Percentiles rank a stretch among this genome's conserved stretches.
Conservation (phyloP, 2,113 vertebrate species). For the Chlamydotis undulata region DNA sequence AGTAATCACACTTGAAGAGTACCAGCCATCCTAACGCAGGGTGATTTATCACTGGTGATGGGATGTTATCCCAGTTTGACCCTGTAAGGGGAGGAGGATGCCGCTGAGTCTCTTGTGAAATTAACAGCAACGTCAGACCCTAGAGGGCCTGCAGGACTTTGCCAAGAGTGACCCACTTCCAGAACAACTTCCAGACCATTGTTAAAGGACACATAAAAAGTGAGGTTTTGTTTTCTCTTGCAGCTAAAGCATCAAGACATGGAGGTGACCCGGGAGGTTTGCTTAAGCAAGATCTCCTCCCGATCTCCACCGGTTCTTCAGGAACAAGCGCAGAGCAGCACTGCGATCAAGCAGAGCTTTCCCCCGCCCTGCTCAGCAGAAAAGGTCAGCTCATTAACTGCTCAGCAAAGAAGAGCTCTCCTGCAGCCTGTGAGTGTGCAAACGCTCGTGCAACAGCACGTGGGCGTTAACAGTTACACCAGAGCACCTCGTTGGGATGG, state of each 20-base stretch:
- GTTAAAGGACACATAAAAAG: not conserved
- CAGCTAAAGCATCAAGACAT: not conserved
- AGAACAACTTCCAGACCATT: not conserved
- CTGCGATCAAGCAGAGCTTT: not conserved
- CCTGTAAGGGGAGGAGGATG: not conserved
- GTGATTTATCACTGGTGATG: not conserved
- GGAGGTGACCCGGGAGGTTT: not conserved
- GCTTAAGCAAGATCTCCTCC: not conserved
- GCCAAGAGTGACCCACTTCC: not conserved
- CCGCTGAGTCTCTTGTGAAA: not conserved
- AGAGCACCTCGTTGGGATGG: not conserved
- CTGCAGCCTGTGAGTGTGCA: not conserved
- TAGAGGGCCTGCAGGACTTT: not conserved
- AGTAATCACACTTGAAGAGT: not conserved
- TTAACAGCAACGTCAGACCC: not conserved
- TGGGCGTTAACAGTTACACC: not conserved
- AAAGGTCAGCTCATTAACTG: not conserved
- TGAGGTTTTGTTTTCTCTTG: not conserved
- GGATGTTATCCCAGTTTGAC: not conserved
- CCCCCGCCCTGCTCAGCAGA: not conserved
- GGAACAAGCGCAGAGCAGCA: not conserved
- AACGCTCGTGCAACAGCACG: fast-evolving
- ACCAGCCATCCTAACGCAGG: not conserved
- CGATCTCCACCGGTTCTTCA: not conserved
- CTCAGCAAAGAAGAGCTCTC: not conserved